Conservation (phyloP, 2,797 vertebrate genomes). For the Myotis myotis region DNA sequence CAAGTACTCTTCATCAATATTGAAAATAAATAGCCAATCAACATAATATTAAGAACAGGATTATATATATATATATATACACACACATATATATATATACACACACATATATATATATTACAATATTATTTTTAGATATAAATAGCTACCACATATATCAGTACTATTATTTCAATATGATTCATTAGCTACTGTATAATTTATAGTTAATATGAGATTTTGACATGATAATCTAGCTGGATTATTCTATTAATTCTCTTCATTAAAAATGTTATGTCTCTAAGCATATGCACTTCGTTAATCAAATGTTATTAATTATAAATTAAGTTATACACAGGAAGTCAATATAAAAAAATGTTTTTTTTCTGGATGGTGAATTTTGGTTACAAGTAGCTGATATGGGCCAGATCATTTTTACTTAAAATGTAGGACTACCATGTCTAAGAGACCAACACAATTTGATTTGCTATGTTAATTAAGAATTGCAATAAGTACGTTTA, state of each 20-base stretch:
- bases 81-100: background rate
- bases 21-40: background rate
- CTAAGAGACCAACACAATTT: background rate
- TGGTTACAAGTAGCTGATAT: background rate
- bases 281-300: background rate
- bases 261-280: background rate
- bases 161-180: background rate
- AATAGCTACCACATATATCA: background rate
- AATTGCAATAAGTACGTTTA: background rate
- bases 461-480: background rate
- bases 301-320: background rate
- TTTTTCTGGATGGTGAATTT: background rate
- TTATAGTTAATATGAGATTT: background rate
- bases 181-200: background rate
- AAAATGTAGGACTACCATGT: background rate
- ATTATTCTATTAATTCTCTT: background rate
- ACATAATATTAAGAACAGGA: background rate
- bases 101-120: background rate
- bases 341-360: background rate
- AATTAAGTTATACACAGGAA: background rate
- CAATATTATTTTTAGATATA: background rate
- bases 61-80: background rate
- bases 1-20: background rate
- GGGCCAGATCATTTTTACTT: background rate
- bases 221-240: background rate